phyloP scores from a whole-genome alignment of 2,888 invertebrate genomes.

The Sarcophaga subvicina region DNA sequence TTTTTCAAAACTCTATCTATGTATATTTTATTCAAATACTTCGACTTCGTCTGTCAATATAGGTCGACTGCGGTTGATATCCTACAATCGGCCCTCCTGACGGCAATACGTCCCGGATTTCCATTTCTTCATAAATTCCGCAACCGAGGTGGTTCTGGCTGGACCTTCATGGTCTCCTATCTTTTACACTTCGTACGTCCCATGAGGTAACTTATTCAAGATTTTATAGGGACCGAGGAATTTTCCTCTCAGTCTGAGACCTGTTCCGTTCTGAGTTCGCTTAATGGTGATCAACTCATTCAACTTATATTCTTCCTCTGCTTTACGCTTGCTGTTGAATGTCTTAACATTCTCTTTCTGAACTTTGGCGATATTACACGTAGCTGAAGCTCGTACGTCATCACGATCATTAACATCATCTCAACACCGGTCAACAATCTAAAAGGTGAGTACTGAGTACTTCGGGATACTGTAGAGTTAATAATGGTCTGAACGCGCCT shows the following conservation, averaged over 20 bases:
- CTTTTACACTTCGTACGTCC: neutral
- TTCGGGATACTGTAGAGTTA: conserved; percentile 9
- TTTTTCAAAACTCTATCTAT: no score
- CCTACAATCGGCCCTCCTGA: no score
- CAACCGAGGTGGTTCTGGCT: no score
- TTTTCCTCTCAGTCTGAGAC: neutral
- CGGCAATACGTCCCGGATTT: no score
- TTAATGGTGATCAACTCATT: conserved; percentile 60
- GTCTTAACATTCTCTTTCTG: conserved; percentile 15
- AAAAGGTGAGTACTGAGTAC: neutral
- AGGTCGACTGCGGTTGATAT: no score
- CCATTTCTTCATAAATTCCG: no score
- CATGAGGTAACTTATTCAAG: neutral
- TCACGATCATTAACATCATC: neutral
- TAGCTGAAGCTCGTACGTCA: neutral
- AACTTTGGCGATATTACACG: conserved; percentile 6
- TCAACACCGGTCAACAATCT: conserved; percentile 26
- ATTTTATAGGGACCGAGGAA: no score
- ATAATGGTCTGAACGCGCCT: conserved; percentile 22
- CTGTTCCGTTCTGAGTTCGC: conserved; percentile 49
- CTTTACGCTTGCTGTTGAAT: conserved; percentile 9
- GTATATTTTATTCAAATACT: no score
- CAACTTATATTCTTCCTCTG: neutral
- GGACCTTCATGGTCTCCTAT: no score
- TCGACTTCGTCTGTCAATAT: no score